These are phyloP conservation scores for Drosophila meridionalis DNA, from an alignment of 2,888 invertebrate genomes.

Conservation along the genomic window DNA sequence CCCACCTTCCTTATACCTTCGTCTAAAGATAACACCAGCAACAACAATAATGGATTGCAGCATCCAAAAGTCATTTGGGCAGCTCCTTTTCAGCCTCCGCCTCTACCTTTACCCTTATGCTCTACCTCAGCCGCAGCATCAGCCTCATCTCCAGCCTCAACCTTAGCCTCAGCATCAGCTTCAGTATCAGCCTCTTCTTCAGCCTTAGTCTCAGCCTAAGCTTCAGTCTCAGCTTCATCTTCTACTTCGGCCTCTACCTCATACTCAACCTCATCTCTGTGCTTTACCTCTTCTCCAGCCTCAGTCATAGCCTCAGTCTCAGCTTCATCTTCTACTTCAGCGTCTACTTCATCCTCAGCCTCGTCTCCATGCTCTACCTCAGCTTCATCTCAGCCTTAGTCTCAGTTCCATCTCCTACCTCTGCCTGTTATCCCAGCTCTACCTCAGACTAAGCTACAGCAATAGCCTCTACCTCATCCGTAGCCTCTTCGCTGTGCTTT, in stretches of 20 bases:
- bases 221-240: background rate
- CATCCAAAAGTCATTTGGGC: constrained; percentile 60
- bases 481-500: background rate
- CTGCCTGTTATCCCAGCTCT: background rate
- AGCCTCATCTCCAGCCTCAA: background rate
- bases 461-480: background rate
- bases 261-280: background rate
- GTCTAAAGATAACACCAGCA: constrained; percentile 46
- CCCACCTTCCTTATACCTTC: background rate
- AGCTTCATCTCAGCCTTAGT: background rate
- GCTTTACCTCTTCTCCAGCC: background rate
- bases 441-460: background rate
- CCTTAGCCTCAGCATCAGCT: background rate
- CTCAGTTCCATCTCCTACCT: background rate
- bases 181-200: too few species aligned
- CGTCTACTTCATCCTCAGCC: background rate
- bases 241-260: background rate
- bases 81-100: constrained; percentile 45
- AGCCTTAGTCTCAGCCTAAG: background rate
- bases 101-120: background rate
- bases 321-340: background rate
- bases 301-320: background rate
- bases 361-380: too few species aligned
- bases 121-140: too few species aligned
- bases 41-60: constrained; percentile 31